These are phyloP conservation scores for Phania funesta DNA, from an alignment of 2,888 invertebrate genomes.

Conservation along the genomic window DNA sequence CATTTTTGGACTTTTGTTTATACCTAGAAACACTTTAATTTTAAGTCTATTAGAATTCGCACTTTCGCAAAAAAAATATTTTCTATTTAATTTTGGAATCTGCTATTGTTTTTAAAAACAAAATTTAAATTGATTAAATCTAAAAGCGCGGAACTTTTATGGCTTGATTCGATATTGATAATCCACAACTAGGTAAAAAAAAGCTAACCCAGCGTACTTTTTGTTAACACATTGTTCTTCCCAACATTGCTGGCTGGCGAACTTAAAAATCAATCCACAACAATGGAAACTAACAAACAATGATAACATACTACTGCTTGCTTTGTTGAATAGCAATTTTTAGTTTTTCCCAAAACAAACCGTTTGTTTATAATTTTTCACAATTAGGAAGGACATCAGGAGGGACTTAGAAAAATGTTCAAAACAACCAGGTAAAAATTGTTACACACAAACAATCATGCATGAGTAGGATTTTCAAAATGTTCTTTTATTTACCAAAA, in stretches of 20 bases:
- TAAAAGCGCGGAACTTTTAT: no score
- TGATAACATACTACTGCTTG: not conserved
- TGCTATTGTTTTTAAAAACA: no score
- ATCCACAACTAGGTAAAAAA: no score
- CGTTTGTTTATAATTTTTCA: not conserved
- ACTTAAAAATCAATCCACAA: constrained; percentile 2
- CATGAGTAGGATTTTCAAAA: not conserved
- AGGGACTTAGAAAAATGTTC: not conserved
- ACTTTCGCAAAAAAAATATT: no score
- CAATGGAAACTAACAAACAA: not conserved
- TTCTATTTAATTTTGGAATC: no score
- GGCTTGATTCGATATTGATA: no score
- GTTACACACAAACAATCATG: constrained; percentile 10
- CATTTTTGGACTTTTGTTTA: no score
- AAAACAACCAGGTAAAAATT: constrained; percentile 16
- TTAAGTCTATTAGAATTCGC: no score
- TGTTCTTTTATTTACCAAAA: constrained; percentile 19
- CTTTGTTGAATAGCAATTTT: not conserved
- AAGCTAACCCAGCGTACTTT: no score
- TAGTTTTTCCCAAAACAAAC: not conserved
- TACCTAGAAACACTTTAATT: no score
- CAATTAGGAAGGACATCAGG: constrained; percentile 17
- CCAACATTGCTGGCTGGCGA: not conserved
- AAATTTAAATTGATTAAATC: no score
- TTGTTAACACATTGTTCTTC: no score